Evolutionary conservation across 1,140 invertebrate species (phyloP), one percentile per base, ranked within the genome.

Genomic region (Leptinotarsa defecta): DNA sequence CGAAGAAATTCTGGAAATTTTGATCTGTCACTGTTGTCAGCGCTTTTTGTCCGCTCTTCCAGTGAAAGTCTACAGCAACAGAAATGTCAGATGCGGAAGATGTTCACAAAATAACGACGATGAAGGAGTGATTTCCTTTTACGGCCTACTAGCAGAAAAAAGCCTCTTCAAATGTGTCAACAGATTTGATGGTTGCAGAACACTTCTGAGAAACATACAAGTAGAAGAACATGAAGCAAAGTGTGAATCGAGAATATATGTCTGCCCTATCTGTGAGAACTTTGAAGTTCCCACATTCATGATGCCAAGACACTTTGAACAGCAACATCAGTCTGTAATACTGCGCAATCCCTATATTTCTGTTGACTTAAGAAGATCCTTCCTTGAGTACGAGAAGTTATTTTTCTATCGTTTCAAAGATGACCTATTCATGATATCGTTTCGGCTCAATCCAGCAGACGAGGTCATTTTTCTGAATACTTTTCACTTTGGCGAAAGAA

Each of bases 121-220:
- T 57, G 52, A 4, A 17, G 52, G 52, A 6, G 52, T 57, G n/a
- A 19, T n/a, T 57, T 57, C 52, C 52, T 57, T 57, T 17, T 57
- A 17, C n/a, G 0, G n/a, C 4, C 52, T n/a, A n/a, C 5, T 57
- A 19, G 52, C 52, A 15, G n/a, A 57, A 57, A 15, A 6, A 3
- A 19, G 52, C 17, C 22, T 24, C 2, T 24, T 24, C 22, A 24
- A 24, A 24, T 24, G 22, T 24, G 22, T 24, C 22, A 24, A 57
- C 52, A 57, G n/a, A 57, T 57, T 57, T 57, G 52, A 57, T 57
- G 52, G 52, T 17, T 57, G 52, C 52, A 57, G 52, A n/a, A 57
- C 52, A 57, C 52, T 57, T 19, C 2, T 57, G 13, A 57, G 3
- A 4, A 5, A 1, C 52, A 3, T 8, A 1, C 52, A 57, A 57